Base-by-base conservation (phyloP, 2,888 invertebrate species). In the Anthrax anthrax region DNA sequence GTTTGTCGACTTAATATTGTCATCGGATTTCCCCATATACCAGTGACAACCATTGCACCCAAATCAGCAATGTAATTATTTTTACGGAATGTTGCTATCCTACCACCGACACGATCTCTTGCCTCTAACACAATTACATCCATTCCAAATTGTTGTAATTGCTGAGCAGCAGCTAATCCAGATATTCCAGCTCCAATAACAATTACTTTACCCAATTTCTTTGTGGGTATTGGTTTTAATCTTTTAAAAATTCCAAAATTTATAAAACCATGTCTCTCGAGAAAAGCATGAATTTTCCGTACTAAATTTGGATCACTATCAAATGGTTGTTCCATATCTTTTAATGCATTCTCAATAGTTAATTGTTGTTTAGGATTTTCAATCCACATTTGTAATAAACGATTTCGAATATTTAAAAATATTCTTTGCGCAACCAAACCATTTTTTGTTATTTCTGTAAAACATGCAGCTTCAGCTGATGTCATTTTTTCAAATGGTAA, bases 41-140 rank as follows among this genome's bases (percentile, higher is more conserved):
- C 97, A 5, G 95, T 96, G 3, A 98, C 92, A 3, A 98, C 95
- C 94, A 96, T 95, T 0, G 96, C 96, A 2, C 97, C 81, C 58
- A 82, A 69, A 59, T 82, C 82, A 18, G 81, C 81, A 47, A 81
- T 72, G 48, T 73, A 75, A 52, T 68, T 73, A 37, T 71, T 72
- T 68, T 96, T 96, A 47, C 95, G 77, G 64, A 95, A 96, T 9
- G 97, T 96, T 2, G 94, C 91, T 57, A 97, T 90, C 44, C 98
- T 76, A 6, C 98, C 97, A 34, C 98, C 98, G 40, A 97, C 95
- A 51, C 97, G 75, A 67, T 95, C 94, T 70, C 88, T 72, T 6
- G 88, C 82, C 68, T 88, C 88, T 42, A 88, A 63, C 38, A 96
- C 84, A 27, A 90, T 78, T 14, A 95, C 95, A 69, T 96, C 94